phyloP scores from a whole-genome alignment of 2,888 invertebrate species.

The Drosophila neotestacea region DNA sequence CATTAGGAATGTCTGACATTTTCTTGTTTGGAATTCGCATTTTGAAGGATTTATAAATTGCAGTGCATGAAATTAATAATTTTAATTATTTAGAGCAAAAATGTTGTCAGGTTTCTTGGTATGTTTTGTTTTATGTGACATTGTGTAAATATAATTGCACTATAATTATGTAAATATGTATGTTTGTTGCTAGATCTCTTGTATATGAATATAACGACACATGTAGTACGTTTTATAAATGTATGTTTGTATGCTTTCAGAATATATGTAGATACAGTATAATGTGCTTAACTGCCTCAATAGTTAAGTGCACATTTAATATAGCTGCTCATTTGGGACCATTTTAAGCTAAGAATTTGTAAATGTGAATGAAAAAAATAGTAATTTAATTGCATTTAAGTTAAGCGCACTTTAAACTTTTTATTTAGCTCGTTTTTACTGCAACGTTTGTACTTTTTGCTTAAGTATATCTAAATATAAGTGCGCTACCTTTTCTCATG shows the following conservation, averaged over 20 bases:
- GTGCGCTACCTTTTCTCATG: too few relatives aligned
- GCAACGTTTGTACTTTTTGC: too few relatives aligned
- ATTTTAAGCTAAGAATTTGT: too few relatives aligned
- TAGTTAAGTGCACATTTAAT: too few relatives aligned
- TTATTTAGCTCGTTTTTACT: too few relatives aligned
- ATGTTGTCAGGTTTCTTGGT: conserved; percentile 25
- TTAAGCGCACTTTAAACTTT: too few relatives aligned
- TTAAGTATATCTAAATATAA: too few relatives aligned
- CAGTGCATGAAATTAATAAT: not conserved
- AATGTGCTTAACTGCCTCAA: too few relatives aligned
- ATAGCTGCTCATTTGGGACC: too few relatives aligned
- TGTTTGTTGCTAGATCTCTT: conserved; percentile 10
- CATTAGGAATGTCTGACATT: not conserved
- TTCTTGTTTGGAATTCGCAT: not conserved
- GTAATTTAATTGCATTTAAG: too few relatives aligned
- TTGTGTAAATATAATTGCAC: conserved; percentile 43
- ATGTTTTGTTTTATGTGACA: conserved; percentile 7
- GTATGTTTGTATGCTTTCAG: conserved; percentile 2
- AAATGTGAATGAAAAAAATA: too few relatives aligned
- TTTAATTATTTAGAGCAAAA: not conserved
- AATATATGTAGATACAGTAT: conserved; percentile 8
- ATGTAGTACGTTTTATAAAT: not conserved
- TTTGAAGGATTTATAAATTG: not conserved
- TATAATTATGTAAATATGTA: conserved; percentile 25
- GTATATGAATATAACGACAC: conserved; percentile 22